Evolutionary conservation across 2,888 invertebrate genomes (phyloP).

Genomic region (Tholera decimalis): DNA sequence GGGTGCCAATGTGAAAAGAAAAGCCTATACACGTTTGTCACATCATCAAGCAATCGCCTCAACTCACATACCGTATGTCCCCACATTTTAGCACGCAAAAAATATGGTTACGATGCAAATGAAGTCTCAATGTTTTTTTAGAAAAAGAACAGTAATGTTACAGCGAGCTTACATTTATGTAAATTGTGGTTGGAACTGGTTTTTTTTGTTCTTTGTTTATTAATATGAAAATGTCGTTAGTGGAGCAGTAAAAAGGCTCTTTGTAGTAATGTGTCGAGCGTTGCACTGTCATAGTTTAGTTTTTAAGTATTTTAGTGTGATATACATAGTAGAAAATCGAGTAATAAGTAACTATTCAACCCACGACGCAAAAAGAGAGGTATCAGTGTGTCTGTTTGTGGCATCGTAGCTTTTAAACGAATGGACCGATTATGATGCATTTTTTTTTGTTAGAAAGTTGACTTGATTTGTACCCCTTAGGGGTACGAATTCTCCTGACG

Average conservation of each 20-base stretch:
- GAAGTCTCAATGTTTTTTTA: constrained; percentile 61
- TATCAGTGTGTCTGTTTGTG: too few species aligned
- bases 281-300: constrained; percentile 37
- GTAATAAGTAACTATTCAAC: too few species aligned
- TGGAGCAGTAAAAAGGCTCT: constrained; percentile 37
- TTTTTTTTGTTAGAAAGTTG: too few species aligned
- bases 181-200: constrained; percentile 49
- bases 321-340: too few species aligned
- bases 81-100: constrained; percentile 48
- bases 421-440: too few species aligned
- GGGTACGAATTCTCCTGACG: too few species aligned
- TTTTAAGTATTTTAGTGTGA: neutral
- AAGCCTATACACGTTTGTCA: neutral
- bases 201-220: constrained; percentile 59
- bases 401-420: too few species aligned
- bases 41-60: neutral
- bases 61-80: constrained; percentile 22
- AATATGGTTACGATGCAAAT: constrained; percentile 65
- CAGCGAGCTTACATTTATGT: constrained; percentile 65
- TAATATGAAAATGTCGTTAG: constrained; percentile 65
- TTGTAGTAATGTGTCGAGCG: constrained; percentile 15
- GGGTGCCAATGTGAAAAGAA: too few species aligned
- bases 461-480: too few species aligned
- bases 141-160: constrained; percentile 60
- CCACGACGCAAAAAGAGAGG: too few species aligned